A percentile compares a stretch with the other conserved stretches of the same genome.
Conservation (phyloP, 2,113 vertebrate genomes). For the Microtus oregoni region DNA sequence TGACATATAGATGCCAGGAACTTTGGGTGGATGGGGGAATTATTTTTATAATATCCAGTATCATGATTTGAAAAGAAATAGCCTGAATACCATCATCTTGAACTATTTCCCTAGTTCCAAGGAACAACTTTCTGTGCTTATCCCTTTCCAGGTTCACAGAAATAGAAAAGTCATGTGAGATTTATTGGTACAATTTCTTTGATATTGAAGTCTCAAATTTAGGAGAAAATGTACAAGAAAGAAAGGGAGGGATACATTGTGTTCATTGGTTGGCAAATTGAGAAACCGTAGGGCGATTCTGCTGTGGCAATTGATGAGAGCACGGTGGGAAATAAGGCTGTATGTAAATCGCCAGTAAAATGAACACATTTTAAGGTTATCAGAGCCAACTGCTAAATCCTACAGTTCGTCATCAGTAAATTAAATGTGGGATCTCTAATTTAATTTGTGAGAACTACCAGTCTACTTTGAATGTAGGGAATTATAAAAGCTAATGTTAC, state of each 20-base stretch:
- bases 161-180: slow-evolving; percentile 82
- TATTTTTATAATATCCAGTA: slow-evolving; percentile 50
- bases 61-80: slow-evolving; percentile 52
- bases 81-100: slow-evolving; percentile 77
- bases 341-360: slow-evolving; percentile 84
- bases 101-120: slow-evolving; percentile 64
- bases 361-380: slow-evolving; percentile 85
- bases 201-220: slow-evolving; percentile 78
- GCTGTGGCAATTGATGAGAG: slow-evolving; percentile 78
- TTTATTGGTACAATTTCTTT: slow-evolving; percentile 83
- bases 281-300: slow-evolving; percentile 69
- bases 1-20: slow-evolving; percentile 54
- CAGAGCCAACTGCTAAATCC: slow-evolving; percentile 84
- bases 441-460: slow-evolving; percentile 82
- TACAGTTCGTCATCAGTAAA: slow-evolving; percentile 82
- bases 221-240: slow-evolving; percentile 68
- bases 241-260: slow-evolving; percentile 77
- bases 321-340: slow-evolving; percentile 80
- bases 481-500: slow-evolving; percentile 63
- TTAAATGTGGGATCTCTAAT: slow-evolving; percentile 82
- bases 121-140: slow-evolving; percentile 80
- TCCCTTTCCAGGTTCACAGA: slow-evolving; percentile 78
- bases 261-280: slow-evolving; percentile 80
- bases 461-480: slow-evolving; percentile 61
- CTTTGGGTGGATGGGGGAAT: slow-evolving; percentile 56